phyloP scores from a whole-genome alignment of 2,797 vertebrate genomes.

The Antennarius maculatus region DNA sequence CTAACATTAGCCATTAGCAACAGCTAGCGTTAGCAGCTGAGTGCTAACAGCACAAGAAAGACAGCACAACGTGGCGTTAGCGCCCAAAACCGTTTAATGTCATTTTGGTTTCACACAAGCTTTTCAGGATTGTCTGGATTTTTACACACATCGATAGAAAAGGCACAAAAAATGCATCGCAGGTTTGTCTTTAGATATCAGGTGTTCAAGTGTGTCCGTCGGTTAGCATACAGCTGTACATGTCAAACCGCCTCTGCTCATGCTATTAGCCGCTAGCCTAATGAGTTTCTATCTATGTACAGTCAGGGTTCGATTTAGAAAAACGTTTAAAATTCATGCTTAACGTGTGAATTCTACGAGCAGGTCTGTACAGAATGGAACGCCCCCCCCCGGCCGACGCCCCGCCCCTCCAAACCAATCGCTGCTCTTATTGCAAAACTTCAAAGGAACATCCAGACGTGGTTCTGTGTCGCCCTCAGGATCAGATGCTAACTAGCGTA shows the following conservation, averaged over 20 bases:
- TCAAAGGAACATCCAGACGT: conserved; percentile 24
- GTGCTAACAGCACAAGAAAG: conserved; percentile 5
- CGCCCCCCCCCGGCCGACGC: too few species aligned
- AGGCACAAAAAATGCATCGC: conserved; percentile 97
- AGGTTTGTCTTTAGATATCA: conserved; percentile 82
- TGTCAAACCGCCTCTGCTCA: conserved; percentile 80
- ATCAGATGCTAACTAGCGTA: not conserved
- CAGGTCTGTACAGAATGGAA: conserved; percentile 84
- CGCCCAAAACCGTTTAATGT: conserved; percentile 91
- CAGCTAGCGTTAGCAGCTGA: too few species aligned
- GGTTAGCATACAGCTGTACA: conserved; percentile 85
- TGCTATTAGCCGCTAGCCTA: conserved; percentile 82
- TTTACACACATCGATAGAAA: conserved; percentile 95
- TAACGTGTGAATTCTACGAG: conserved; percentile 89
- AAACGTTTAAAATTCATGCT: conserved; percentile 84
- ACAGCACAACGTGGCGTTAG: conserved; percentile 31
- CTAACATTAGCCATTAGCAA: too few species aligned
- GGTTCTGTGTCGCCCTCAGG: not conserved
- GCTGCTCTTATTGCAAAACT: conserved; percentile 57
- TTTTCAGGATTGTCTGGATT: conserved; percentile 94
- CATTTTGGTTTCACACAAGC: conserved; percentile 94
- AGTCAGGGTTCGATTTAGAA: conserved; percentile 69
- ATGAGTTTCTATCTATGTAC: conserved; percentile 72
- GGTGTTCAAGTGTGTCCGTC: conserved; percentile 93
- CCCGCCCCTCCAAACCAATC: conserved; percentile 23